A percentile compares a stretch with the other conserved stretches of the same genome.
phyloP scores from a whole-genome alignment of 2,113 vertebrate genomes.

The Mionectes macconnelli region DNA sequence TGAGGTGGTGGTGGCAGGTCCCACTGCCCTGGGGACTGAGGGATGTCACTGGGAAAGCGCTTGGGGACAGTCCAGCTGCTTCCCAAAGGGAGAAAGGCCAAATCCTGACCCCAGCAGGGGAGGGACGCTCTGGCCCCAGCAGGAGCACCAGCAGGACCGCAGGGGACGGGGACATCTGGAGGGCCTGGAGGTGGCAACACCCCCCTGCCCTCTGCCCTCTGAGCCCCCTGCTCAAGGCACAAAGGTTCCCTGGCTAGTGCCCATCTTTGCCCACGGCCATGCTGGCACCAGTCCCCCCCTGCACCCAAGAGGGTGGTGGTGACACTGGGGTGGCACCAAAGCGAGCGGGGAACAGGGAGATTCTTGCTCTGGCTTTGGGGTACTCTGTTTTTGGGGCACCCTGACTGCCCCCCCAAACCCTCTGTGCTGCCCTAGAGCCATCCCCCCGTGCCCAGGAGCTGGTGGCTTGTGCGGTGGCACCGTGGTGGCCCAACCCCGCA shows the following conservation, averaged over 20 bases:
- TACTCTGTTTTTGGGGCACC: neutral
- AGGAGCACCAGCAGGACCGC: neutral
- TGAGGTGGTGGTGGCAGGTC: accelerated
- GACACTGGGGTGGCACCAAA: neutral
- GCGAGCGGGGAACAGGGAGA: neutral
- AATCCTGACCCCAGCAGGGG: neutral
- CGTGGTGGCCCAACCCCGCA: neutral
- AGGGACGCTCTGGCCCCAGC: neutral
- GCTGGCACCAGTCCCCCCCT: neutral
- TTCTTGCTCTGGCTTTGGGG: neutral
- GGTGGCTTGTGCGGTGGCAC: neutral
- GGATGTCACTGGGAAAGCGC: neutral
- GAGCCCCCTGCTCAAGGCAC: constrained; percentile 53
- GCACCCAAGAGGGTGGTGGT: neutral
- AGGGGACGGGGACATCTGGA: neutral
- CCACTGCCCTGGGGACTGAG: accelerated
- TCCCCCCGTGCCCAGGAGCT: neutral
- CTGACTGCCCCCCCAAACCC: neutral
- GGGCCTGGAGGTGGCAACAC: neutral
- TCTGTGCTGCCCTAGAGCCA: neutral
- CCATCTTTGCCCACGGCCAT: neutral
- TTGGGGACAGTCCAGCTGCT: neutral
- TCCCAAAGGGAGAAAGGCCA: neutral
- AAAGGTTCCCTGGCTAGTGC: neutral
- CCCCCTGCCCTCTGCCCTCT: neutral